Evolutionary conservation across 2,113 vertebrate genomes (phyloP).

Genomic region (Tympanuchus pallidicinctus): DNA sequence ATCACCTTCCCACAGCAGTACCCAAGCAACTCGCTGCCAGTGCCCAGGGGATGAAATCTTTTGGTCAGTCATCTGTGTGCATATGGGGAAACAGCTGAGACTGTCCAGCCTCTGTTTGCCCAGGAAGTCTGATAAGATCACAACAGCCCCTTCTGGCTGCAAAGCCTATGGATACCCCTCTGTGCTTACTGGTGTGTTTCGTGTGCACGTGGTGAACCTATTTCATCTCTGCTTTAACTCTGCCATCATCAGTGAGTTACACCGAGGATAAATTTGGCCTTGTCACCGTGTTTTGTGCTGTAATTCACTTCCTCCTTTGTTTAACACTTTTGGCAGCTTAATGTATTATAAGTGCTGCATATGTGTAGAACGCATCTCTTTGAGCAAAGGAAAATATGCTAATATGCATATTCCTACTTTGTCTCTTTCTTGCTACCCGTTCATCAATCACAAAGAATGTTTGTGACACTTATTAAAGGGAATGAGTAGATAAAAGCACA

Average conservation of each 20-base stretch:
- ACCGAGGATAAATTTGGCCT: constrained; percentile 42
- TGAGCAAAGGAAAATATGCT: constrained; percentile 52
- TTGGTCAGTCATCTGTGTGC: background rate
- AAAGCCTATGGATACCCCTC: background rate
- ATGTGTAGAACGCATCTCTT: background rate
- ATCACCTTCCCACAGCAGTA: background rate
- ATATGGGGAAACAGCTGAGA: background rate
- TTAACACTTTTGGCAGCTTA: constrained; percentile 62
- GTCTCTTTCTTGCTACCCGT: constrained; percentile 68
- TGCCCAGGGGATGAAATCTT: background rate
- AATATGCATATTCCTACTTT: constrained; percentile 65
- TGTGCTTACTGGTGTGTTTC: constrained; percentile 20
- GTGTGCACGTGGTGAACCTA: background rate
- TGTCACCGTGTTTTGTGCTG: constrained; percentile 18
- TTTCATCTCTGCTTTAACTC: constrained; percentile 35
- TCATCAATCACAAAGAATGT: constrained; percentile 72
- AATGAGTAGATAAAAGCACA: constrained; percentile 72
- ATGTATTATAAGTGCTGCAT: constrained; percentile 26
- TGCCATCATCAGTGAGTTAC: constrained; percentile 31
- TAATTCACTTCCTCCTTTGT: constrained; percentile 55
- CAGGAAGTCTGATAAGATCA: background rate
- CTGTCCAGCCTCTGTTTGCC: background rate
- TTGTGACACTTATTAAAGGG: constrained; percentile 71
- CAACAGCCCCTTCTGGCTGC: constrained; percentile 5
- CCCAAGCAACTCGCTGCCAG: background rate